These are phyloP conservation scores for Aplysia californica DNA, from an alignment of 1,140 invertebrate genomes.

Conservation along the genomic window DNA sequence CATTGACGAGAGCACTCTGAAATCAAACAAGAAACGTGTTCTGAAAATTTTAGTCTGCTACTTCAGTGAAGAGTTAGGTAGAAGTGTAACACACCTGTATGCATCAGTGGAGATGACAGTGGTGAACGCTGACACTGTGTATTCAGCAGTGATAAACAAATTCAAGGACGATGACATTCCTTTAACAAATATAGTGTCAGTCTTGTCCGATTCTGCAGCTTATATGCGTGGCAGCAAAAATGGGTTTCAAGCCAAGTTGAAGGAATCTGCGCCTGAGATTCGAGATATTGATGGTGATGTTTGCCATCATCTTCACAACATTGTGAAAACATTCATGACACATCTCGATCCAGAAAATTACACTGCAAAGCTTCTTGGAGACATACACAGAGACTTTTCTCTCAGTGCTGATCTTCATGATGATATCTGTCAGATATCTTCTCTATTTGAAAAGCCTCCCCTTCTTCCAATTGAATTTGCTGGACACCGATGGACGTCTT, in stretches of 20 bases:
- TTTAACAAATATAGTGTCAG: background rate
- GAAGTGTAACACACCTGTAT: background rate
- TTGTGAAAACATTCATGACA: background rate
- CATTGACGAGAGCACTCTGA: background rate
- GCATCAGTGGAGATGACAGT: background rate
- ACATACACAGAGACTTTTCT: background rate
- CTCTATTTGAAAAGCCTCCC: background rate
- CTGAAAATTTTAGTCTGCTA: background rate
- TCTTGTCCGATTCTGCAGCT: background rate
- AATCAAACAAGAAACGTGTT: background rate
- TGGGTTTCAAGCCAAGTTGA: background rate
- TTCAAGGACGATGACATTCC: background rate
- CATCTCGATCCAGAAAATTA: background rate
- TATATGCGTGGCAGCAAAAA: background rate
- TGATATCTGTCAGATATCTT: background rate
- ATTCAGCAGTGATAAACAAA: background rate
- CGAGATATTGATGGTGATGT: background rate
- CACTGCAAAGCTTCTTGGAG: background rate
- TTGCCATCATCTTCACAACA: background rate
- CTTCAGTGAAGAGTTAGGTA: background rate
- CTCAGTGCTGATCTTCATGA: background rate
- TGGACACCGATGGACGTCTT: background rate
- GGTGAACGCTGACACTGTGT: background rate
- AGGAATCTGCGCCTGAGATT: background rate
- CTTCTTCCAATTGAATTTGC: background rate